These are phyloP conservation scores for Anolis apletophallus DNA, from an alignment of 2,797 vertebrate genomes.

Conservation along the genomic window DNA sequence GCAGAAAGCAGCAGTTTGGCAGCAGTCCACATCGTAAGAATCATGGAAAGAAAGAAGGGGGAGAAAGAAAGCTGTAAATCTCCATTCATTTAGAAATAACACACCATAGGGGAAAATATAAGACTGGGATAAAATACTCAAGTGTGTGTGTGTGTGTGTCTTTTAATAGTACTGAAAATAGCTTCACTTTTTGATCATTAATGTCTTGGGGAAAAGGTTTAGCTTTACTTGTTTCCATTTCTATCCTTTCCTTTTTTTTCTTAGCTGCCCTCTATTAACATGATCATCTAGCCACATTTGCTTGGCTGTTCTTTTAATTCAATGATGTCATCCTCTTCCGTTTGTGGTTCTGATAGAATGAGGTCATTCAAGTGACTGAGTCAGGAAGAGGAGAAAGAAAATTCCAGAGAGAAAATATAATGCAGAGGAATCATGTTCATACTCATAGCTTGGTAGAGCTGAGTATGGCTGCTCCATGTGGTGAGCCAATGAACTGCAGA, in stretches of 20 bases:
- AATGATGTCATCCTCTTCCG: neutral
- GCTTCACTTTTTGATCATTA: neutral
- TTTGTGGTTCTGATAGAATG: neutral
- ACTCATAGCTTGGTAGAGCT: neutral
- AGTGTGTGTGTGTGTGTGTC: too few relatives aligned
- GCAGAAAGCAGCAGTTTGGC: constrained; percentile 7
- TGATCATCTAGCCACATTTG: neutral
- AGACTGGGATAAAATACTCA: neutral
- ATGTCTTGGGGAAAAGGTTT: neutral
- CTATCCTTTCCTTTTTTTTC: neutral
- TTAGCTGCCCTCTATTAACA: neutral
- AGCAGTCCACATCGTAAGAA: constrained; percentile 10
- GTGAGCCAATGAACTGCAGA: neutral
- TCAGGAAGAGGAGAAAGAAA: neutral
- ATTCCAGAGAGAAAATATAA: neutral
- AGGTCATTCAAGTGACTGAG: neutral
- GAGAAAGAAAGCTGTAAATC: constrained; percentile 9
- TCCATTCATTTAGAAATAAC: constrained; percentile 13
- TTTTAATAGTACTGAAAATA: constrained; percentile 4
- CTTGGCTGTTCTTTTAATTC: constrained; percentile 1
- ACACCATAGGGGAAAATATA: neutral
- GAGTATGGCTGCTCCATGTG: neutral
- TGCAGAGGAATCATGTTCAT: neutral
- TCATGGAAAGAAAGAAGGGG: neutral
- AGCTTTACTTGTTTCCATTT: neutral